Evolutionary conservation across 2,888 invertebrate genomes (phyloP), one percentile per base, ranked within the genome.

Genomic region (Mactromeris polynyma): DNA sequence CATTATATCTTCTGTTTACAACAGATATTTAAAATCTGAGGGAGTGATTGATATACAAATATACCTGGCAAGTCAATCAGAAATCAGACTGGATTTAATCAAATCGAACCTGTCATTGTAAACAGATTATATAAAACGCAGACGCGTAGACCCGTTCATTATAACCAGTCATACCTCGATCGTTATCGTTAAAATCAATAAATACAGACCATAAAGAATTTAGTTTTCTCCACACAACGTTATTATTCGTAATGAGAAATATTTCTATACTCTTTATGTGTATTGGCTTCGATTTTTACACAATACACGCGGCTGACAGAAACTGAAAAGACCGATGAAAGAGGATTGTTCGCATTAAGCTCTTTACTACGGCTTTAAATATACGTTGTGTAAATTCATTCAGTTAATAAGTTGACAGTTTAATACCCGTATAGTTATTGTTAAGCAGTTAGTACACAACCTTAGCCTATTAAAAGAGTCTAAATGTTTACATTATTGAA

Each of bases 401-500:
- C 36, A 73, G 73, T 73, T 36, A 73, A 73, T 73, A 73, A 31
- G 33, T 36, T 36, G 33, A 33, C 33, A 2, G 73, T 33, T 36
- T 73, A 26, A 73, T 33, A 7, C 26, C 73, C 11, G 19, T 26
- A 33, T 19, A 73, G 6, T 33, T 36, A 73, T 73, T 73, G 73
- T 73, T 73, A 33, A 36, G 26, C 36, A 36, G 36, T 33, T 17
- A 36, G 36, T 36, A 73, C 36, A 73, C 31, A 33, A 19, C 36
- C 19, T 33, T 73, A 73, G 73, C 36, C 3, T 64, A 26, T 36
- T 73, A 36, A 36, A 33, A 73, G 14, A 36, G 36, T 33, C 33
- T 14, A 73, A 73, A 73, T 73, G 73, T 73, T 73, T 73, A 33
- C 73, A 36, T 4, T 73, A 36, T 73, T 73, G 73, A 73, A 33